Evolutionary conservation across 2,797 vertebrate species (phyloP), one percentile per base, ranked within the genome.

Genomic region (Podarcis lilfordi): DNA sequence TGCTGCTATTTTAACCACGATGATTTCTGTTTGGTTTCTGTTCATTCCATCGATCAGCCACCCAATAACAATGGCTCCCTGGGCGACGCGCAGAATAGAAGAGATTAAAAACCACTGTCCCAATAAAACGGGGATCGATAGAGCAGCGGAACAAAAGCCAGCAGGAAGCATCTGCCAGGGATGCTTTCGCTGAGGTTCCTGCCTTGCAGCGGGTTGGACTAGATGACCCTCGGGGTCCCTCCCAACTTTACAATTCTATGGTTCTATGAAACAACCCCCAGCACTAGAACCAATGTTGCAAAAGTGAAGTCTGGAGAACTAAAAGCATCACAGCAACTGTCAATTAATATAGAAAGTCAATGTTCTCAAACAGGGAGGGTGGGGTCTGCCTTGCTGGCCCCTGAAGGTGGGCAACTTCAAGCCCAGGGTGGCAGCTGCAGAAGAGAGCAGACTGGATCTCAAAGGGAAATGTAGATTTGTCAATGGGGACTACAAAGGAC

Each of bases 351-450:
- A 69, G 23, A 69, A 69, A 29, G 66, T 5, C n/a, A 35, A 19
- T 11, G 69, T 32, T 72, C 69, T 72, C 69, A 32, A 32, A n/a
- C 10, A 3, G 9, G 8, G 2, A 11, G 35, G 3, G 35, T 2
- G 1, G 32, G 7, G 45, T 55, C 23, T 29, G 40, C 10, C 10
- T 72, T 32, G 23, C 1, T 3, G 15, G 27, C 27, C 7, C 35
- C 6, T 0, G 7, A 9, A 4, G 7, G 2, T 5, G 61, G 59
- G 50, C 69, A 82, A 55, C 35, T 17, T 8, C 23, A 25, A 61
- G 27, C 3, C 21, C 5, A 4, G 23, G 0, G 2, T 21, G 0
- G 29, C 27, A 15, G 64, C 13, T 32, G 4, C 45, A 17, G 25
- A 8, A 17, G 9, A 68, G 21, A 25, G 2, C 19, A 19, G 40